A percentile compares a stretch with the other conserved stretches of the same genome.
phyloP scores from a whole-genome alignment of 37 sponge, comb jelly and placozoan species.

The Eunapius fragilis region DNA sequence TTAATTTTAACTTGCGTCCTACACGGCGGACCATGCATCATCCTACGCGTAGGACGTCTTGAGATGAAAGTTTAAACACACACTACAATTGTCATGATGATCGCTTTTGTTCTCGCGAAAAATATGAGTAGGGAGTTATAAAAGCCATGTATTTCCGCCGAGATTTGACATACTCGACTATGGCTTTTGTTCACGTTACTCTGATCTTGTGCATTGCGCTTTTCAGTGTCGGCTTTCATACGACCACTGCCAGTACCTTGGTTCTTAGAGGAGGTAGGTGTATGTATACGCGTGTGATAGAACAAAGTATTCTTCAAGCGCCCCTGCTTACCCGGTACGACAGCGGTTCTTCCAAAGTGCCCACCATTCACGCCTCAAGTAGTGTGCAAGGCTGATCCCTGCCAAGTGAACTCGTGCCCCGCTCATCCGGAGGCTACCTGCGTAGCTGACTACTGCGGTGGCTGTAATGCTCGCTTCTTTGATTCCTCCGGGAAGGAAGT shows the following conservation, averaged over 20 bases:
- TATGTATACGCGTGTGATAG: neutral
- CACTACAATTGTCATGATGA: too few species aligned
- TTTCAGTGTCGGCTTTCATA: neutral
- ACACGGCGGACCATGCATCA: too few species aligned
- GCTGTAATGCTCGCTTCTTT: conserved; percentile 69
- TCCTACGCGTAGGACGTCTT: too few species aligned
- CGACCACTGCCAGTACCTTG: neutral
- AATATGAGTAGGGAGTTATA: too few species aligned
- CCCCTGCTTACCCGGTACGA: neutral
- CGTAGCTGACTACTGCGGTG: conserved; percentile 66
- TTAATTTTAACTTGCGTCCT: too few species aligned
- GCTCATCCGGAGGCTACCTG: conserved; percentile 59
- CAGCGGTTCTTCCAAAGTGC: conserved; percentile 22
- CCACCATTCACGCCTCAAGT: conserved; percentile 44
- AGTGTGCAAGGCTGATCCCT: conserved; percentile 60
- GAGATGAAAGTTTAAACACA: too few species aligned
- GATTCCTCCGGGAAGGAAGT: conserved; percentile 28
- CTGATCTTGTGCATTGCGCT: neutral
- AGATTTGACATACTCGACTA: neutral
- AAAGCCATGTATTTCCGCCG: too few species aligned
- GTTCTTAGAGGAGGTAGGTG: neutral
- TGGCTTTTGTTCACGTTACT: neutral
- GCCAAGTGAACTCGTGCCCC: conserved; percentile 42
- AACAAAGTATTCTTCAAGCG: neutral
- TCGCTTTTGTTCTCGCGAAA: too few species aligned